Base-by-base conservation (phyloP, 2,888 invertebrate species). In the Patella ulyssiponensis region DNA sequence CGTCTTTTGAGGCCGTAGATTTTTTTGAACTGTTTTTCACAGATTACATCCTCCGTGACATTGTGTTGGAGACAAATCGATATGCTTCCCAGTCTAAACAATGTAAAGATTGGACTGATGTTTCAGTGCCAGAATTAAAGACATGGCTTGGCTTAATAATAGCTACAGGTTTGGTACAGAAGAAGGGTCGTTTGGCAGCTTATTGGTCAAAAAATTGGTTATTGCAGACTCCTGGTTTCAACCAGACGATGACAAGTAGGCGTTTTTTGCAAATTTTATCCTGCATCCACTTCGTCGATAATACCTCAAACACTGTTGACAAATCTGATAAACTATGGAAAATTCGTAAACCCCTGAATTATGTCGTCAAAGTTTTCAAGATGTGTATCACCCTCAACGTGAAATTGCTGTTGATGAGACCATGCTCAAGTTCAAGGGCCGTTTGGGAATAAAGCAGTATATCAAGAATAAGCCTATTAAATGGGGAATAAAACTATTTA, bases 381-480 rank as follows among this genome's bases (percentile, higher is more conserved):
- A 64, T 20, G 23, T 64, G n/a, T 64, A 64, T 14, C n/a, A 64
- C 11, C 64, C 64, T 9, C 64, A 64, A 64, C 64, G 64, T 64
- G 64, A 64, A 64, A 64, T 64, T 64, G 64, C 64, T 9, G 64
- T 64, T 17, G 64, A 64, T 64, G 64, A 64, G 23, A 64, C 64
- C 23, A n/a, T 64, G 64, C 23, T 64, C 9, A 64, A 64, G 23
- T 64, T 64, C 64, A 64, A 64, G 14, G 64, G 64, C n/a, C n/a
- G 64, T 20, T 20, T 64, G n/a, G 64, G 64, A 2, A 64, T 64
- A 20, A 64, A 64, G 23, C 64, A 64, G 23, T 64, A 64, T 3
- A 64, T 64, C n/a, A 64, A 64, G 23, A 64, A 20, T 7, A 64
- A 64, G 23, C 64, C 64, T n/a, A 20, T 64, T n/a, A 64, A 64